A percentile compares a stretch with the other conserved stretches of the same genome.
Evolutionary conservation across 2,113 vertebrate genomes (phyloP).

Genomic region (Esox niger): DNA sequence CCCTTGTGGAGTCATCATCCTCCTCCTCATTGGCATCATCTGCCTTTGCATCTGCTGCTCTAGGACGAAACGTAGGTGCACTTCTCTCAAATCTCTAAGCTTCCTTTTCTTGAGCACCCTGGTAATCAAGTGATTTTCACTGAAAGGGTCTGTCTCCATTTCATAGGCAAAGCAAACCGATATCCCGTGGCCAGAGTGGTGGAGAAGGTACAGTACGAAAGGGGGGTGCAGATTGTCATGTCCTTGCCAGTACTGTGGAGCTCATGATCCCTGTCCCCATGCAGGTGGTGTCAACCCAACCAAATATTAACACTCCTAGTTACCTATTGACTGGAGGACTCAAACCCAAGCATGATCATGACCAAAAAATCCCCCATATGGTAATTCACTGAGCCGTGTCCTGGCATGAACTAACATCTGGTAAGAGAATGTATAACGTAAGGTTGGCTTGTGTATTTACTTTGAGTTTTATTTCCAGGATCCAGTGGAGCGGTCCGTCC

Average conservation of each 20-base stretch:
- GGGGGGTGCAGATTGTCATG: background rate
- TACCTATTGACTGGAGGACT: slow-evolving; percentile 36
- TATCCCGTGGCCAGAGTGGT: slow-evolving; percentile 59
- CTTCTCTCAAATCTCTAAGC: background rate
- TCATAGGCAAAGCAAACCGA: slow-evolving; percentile 43
- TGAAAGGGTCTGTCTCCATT: background rate
- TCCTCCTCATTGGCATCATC: slow-evolving; percentile 51
- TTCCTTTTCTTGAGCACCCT: background rate
- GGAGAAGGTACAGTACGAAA: slow-evolving; percentile 55
- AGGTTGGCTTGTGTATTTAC: no score
- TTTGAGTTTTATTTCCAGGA: slow-evolving; percentile 38
- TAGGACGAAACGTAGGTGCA: slow-evolving; percentile 50
- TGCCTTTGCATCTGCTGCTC: slow-evolving; percentile 37
- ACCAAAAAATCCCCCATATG: slow-evolving; percentile 25
- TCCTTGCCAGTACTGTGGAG: background rate
- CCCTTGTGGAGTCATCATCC: slow-evolving; percentile 62
- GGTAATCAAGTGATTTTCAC: background rate
- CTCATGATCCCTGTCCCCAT: background rate
- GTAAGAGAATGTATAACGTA: background rate
- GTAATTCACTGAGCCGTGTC: slow-evolving; percentile 13
- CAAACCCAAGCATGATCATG: slow-evolving; percentile 57
- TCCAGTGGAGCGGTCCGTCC: slow-evolving; percentile 38
- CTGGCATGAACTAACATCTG: background rate
- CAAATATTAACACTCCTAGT: slow-evolving; percentile 34
- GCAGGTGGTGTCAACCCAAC: slow-evolving; percentile 44